A percentile compares a stretch with the other conserved stretches of the same genome.
Conservation (phyloP, 2,113 vertebrate genomes). For the Galeopterus variegatus region DNA sequence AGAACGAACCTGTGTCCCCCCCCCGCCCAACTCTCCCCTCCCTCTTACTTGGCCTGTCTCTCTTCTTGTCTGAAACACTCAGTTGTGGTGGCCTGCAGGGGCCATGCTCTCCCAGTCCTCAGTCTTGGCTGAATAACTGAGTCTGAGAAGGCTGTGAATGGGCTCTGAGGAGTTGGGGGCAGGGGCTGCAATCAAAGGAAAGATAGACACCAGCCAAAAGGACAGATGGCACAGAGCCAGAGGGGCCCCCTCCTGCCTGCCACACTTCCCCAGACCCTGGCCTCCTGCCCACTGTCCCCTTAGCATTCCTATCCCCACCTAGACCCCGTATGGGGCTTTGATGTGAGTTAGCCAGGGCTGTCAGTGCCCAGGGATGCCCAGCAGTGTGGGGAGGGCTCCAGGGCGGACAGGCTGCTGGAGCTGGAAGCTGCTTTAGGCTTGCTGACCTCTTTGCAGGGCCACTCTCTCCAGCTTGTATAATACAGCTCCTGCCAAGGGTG, state of each 20-base stretch:
- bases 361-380: not conserved
- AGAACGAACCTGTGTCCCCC: not conserved
- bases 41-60: not conserved
- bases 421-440: slow-evolving; percentile 79
- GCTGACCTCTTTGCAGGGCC: slow-evolving; percentile 88
- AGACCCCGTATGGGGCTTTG: not conserved
- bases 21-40: too few species aligned
- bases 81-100: not conserved
- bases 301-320: not conserved
- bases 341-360: slow-evolving; percentile 1
- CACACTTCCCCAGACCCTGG: slow-evolving; percentile 61
- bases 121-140: not conserved
- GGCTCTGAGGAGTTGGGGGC: slow-evolving; percentile 23
- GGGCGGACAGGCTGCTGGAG: slow-evolving; percentile 33
- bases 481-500: slow-evolving; percentile 88
- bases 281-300: not conserved
- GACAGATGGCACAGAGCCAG: slow-evolving; percentile 61
- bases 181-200: slow-evolving; percentile 38
- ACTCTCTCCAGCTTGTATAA: slow-evolving; percentile 89
- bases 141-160: not conserved
- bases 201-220: slow-evolving; percentile 36
- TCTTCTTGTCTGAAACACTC: not conserved
- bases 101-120: not conserved
- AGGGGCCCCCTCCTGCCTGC: slow-evolving; percentile 53
- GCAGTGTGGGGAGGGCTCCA: not conserved